A percentile compares a stretch with the other conserved stretches of the same genome.
Conservation (phyloP, 2,888 invertebrate genomes). For the Bhutanitis thaidina region DNA sequence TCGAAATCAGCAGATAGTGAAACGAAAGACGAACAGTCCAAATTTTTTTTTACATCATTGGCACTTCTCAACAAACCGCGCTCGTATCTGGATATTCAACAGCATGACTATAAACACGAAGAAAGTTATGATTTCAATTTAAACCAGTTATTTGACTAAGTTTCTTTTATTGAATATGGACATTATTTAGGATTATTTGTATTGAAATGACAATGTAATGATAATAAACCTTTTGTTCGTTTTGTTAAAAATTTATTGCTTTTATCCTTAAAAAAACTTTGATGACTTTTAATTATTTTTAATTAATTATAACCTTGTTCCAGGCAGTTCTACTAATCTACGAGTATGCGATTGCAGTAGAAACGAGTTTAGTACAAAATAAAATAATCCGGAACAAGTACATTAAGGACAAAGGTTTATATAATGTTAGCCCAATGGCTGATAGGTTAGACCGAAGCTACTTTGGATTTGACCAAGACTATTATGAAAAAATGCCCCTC, state of each 20-base stretch:
- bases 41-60: constrained; percentile 34
- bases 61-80: constrained; percentile 39
- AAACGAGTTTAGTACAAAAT: constrained; percentile 66
- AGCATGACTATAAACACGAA: constrained; percentile 43
- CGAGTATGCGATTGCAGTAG: constrained; percentile 72
- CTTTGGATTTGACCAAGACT: constrained; percentile 70
- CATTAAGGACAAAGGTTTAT: constrained; percentile 30
- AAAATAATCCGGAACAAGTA: constrained; percentile 34
- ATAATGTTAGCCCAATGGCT: constrained; percentile 53
- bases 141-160: constrained; percentile 32
- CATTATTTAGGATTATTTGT: background rate
- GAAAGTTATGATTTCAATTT: constrained; percentile 43
- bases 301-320: constrained; percentile 34
- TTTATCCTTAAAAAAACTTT: background rate
- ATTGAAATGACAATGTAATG: background rate
- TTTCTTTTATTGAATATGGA: background rate
- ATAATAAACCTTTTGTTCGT: background rate
- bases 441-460: constrained; percentile 62
- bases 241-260: background rate
- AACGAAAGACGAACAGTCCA: background rate
- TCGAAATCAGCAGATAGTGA: background rate
- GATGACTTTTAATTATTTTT: background rate
- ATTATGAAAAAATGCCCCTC: constrained; percentile 70
- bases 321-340: constrained; percentile 76
- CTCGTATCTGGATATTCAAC: constrained; percentile 48